Base-by-base conservation (phyloP, 2,113 vertebrate genomes). In the Oryzias celebensis region DNA sequence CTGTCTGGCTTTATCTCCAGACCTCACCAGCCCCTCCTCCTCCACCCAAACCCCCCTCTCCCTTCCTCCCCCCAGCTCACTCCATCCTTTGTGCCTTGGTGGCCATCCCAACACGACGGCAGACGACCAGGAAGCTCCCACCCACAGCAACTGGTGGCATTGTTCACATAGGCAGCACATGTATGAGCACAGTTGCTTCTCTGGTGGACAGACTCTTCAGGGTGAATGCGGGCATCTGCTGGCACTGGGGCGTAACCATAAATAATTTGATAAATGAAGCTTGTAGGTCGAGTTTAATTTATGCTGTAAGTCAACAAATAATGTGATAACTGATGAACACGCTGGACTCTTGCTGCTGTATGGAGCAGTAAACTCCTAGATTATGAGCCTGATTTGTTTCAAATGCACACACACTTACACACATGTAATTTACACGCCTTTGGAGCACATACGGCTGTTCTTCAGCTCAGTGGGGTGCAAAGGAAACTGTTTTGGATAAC, bases 61-160 rank as follows among this genome's bases (percentile, higher is more conserved):
- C 58, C 52, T 24, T 52, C 16, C 31, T 7, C 15, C 45, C 20
- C 45, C 18, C 43, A 26, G 50, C 57, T 66, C 77, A 70, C 83
- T 75, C 81, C 82, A 84, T 86, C 66, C 71, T 79, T 85, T 87
- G 80, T 84, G 65, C 61, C 14, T 3, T 1, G 61, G 75, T 77
- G 54, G 58, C 60, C 55, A 69, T 73, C 82, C 74, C 70, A 4
- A 51, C 61, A 41, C 0, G 44, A 73, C 83, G 88, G 83, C 86
- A 73, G 73, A 45, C 56, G 13, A 80, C 79, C 81, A 78, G 69
- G 70, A 54, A 61, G 73, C 74, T 67, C 81, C 78, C 77, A 79
- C 77, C 73, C 73, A 45, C 84, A 68, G 86, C 85, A 88, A 90
- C 85, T 84, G 83, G 83, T 88, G 86, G 78, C 86, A 87, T 87